phyloP scores from a whole-genome alignment of 2,113 vertebrate species.

The Todiramphus chloris region DNA sequence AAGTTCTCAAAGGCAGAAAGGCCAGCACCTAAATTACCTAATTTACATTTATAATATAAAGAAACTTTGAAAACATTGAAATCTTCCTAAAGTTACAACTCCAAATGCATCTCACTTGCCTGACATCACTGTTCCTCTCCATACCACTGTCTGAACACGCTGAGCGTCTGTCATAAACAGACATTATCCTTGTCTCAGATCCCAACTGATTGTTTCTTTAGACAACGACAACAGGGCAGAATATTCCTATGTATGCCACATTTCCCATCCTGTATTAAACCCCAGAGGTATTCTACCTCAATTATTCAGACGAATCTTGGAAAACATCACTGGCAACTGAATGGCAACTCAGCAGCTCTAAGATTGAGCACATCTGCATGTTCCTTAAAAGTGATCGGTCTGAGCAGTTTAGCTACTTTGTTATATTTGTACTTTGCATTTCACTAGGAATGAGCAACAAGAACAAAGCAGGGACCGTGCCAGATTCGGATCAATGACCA shows the following conservation, averaged over 20 bases:
- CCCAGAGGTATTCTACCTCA: not conserved
- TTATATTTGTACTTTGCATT: not conserved
- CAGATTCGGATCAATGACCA: not conserved
- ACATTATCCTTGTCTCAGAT: not conserved
- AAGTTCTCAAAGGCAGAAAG: not conserved
- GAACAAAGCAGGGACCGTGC: not conserved
- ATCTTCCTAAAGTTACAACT: not conserved
- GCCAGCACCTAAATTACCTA: not conserved
- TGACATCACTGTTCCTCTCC: not conserved
- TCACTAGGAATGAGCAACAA: not conserved
- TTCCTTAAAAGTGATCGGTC: not conserved
- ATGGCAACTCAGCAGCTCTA: not conserved
- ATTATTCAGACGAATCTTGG: not conserved
- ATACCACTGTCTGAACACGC: not conserved
- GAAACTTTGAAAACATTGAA: not conserved
- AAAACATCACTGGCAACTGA: not conserved
- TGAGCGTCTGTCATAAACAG: not conserved
- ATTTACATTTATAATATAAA: not conserved
- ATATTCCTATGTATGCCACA: not conserved
- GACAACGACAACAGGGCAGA: not conserved
- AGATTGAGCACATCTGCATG: not conserved
- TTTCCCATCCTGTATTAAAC: not conserved
- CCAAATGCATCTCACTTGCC: not conserved
- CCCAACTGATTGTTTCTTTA: not conserved
- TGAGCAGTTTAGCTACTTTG: not conserved